Evolutionary conservation across 2,888 invertebrate genomes (phyloP).

Genomic region (Thalpophila matura): DNA sequence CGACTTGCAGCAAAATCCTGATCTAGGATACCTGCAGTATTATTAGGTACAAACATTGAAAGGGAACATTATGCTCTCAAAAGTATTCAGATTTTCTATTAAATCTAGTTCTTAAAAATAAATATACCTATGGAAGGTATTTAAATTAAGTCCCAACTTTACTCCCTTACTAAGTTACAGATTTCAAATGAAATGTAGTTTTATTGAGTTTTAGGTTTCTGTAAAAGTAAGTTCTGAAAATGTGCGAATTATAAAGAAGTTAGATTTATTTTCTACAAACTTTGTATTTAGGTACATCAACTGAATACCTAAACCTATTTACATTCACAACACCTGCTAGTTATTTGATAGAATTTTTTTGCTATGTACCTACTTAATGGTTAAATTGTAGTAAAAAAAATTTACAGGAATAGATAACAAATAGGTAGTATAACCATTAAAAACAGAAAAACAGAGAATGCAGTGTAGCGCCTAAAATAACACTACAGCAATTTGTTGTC

Average conservation of each 20-base stretch:
- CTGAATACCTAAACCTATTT: not conserved
- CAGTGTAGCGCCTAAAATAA: slow-evolving; percentile 3
- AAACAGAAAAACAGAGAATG: not conserved
- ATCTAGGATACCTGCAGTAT: slow-evolving; percentile 37
- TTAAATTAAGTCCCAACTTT: slow-evolving; percentile 38
- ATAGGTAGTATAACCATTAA: not conserved
- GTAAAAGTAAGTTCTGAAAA: slow-evolving; percentile 3
- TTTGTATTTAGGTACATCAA: not conserved
- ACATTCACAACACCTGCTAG: not conserved
- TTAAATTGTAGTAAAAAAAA: too few relatives aligned
- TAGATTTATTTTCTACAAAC: slow-evolving; percentile 4
- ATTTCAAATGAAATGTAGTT: slow-evolving; percentile 16
- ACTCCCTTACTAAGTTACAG: slow-evolving; percentile 18
- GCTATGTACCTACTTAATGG: too few relatives aligned
- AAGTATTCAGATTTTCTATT: slow-evolving; percentile 22
- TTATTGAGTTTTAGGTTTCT: slow-evolving; percentile 19
- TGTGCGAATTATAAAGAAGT: not conserved
- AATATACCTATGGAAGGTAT: slow-evolving; percentile 29
- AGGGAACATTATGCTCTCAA: slow-evolving; percentile 5
- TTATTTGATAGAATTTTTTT: not conserved
- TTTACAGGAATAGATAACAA: not conserved
- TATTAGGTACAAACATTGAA: slow-evolving; percentile 38
- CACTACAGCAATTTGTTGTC: slow-evolving; percentile 16
- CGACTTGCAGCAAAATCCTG: slow-evolving; percentile 11
- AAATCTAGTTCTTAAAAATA: not conserved